These are phyloP conservation scores for Tinamus major DNA, from an alignment of 2,797 vertebrate genomes.

Conservation along the genomic window DNA sequence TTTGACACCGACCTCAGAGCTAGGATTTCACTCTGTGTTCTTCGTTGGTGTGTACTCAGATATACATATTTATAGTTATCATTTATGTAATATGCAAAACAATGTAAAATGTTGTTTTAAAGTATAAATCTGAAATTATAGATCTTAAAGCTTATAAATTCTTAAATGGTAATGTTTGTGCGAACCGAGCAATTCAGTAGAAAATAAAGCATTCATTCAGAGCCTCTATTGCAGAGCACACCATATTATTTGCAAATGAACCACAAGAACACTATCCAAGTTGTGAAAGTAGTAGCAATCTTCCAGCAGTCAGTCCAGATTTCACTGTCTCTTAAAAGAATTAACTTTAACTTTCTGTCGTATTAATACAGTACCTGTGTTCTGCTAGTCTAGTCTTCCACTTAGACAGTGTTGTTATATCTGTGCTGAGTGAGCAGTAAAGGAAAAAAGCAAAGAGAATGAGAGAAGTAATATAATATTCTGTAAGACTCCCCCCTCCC, in stretches of 20 bases:
- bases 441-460: background rate
- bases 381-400: slow-evolving; percentile 81
- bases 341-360: background rate
- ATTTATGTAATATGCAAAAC: background rate
- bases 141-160: background rate
- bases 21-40: background rate
- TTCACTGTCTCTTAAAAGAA: background rate
- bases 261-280: background rate
- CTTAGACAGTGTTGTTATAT: slow-evolving; percentile 27
- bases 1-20: background rate
- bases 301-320: background rate
- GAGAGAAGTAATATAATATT: background rate
- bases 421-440: slow-evolving; percentile 15
- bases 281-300: background rate
- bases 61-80: background rate
- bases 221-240: background rate
- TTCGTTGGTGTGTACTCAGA: background rate
- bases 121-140: background rate
- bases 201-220: background rate
- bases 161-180: background rate
- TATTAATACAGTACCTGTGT: slow-evolving; percentile 81
- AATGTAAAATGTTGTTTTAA: background rate
- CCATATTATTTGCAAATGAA: background rate
- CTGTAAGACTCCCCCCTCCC: background rate
- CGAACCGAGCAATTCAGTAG: background rate